Percentiles rank a stretch among this genome's conserved stretches.
Evolutionary conservation across 2,888 invertebrate species (phyloP).

Genomic region (Conistra vaccinii): DNA sequence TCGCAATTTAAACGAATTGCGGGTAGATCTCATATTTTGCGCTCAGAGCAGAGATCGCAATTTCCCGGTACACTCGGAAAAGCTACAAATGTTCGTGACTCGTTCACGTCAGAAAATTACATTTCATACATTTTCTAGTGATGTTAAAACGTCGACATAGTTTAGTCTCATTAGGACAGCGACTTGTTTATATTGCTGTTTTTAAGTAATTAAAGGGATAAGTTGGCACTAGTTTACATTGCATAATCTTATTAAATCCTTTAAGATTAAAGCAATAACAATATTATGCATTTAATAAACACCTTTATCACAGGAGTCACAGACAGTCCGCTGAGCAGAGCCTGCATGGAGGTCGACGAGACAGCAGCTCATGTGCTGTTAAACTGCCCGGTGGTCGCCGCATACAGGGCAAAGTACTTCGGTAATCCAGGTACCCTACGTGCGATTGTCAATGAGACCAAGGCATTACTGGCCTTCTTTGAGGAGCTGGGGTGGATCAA

Average conservation of each 20-base stretch:
- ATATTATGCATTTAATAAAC: no score
- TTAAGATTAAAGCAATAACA: background rate
- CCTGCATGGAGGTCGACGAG: no score
- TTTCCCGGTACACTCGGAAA: conserved; percentile 89
- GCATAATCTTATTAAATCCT: background rate
- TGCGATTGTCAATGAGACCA: no score
- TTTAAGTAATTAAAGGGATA: background rate
- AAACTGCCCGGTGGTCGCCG: no score
- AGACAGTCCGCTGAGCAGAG: no score
- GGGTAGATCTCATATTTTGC: conserved; percentile 87
- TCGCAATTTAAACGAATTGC: conserved; percentile 87
- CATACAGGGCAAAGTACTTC: no score
- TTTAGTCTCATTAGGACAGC: conserved; percentile 34
- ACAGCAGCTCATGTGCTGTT: no score
- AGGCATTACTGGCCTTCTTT: no score
- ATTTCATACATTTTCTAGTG: conserved; percentile 88
- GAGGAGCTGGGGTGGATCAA: no score
- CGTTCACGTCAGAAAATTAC: conserved; percentile 89
- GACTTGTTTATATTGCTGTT: background rate
- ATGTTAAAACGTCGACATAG: conserved; percentile 68
- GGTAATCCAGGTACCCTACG: no score
- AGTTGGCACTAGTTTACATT: background rate
- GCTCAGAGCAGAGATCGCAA: conserved; percentile 85
- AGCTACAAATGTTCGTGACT: conserved; percentile 89
- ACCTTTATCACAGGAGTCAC: no score